A percentile compares a stretch with the other conserved stretches of the same genome.
Conservation (phyloP, 2,797 vertebrate species). For the Craterocephalus amniculus region DNA sequence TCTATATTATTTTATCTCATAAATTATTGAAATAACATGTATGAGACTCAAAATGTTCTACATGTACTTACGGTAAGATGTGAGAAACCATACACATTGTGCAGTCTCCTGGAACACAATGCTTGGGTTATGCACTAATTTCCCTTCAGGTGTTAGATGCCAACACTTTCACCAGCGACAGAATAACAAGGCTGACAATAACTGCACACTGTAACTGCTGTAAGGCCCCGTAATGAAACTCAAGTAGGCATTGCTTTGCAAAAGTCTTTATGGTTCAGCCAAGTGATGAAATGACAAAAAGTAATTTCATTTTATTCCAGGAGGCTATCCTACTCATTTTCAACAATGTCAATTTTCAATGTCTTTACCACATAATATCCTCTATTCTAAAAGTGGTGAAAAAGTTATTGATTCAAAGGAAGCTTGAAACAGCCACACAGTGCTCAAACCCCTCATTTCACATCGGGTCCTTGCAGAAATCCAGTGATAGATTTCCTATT, state of each 20-base stretch:
- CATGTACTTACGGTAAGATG: not conserved
- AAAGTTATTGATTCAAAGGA: conserved; percentile 30
- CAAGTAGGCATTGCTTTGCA: not conserved
- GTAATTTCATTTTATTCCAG: conserved; percentile 27
- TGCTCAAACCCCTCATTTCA: conserved; percentile 8
- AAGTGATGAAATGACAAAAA: conserved; percentile 30
- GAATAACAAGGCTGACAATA: conserved; percentile 14
- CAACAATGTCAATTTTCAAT: no score
- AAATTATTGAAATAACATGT: not conserved
- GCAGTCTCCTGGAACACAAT: not conserved
- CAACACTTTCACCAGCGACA: conserved; percentile 15
- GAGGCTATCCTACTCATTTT: conserved; percentile 32
- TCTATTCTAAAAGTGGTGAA: conserved; percentile 15
- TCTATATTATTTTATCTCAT: not conserved
- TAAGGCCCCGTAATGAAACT: conserved; percentile 23
- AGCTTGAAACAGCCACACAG: not conserved
- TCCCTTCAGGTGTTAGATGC: conserved; percentile 21
- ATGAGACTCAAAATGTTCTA: no score
- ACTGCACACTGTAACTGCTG: conserved; percentile 3
- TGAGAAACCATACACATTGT: not conserved
- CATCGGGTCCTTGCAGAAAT: conserved; percentile 16
- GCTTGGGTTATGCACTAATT: not conserved
- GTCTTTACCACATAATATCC: no score
- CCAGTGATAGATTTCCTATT: conserved; percentile 11
- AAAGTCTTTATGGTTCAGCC: conserved; percentile 31